Evolutionary conservation across 2,888 invertebrate genomes (phyloP).

Genomic region (Pristionchus entomophagus): DNA sequence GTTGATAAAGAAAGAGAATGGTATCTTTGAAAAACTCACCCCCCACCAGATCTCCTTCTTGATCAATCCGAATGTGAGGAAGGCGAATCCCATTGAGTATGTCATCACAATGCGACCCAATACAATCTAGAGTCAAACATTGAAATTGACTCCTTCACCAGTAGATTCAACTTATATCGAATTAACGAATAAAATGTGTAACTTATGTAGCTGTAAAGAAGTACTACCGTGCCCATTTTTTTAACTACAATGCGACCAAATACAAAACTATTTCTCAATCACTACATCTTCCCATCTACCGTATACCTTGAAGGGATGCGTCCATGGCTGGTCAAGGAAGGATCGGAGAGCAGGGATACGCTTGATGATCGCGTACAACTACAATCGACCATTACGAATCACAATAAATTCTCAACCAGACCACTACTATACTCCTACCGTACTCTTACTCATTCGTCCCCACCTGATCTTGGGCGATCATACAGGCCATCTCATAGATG

Average conservation of each 20-base stretch:
- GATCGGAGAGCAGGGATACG: constrained; percentile 65
- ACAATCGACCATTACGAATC: constrained; percentile 47
- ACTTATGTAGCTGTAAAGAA: background rate
- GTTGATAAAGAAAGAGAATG: constrained; percentile 7
- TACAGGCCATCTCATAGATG: constrained; percentile 90
- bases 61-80: constrained; percentile 75
- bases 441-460: no score
- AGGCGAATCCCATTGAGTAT: constrained; percentile 74
- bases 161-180: no score
- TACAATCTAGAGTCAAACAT: constrained; percentile 52
- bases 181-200: background rate
- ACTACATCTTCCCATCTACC: background rate
- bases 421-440: no score
- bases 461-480: constrained; percentile 89
- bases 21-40: constrained; percentile 63
- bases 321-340: constrained; percentile 61
- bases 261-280: background rate
- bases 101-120: constrained; percentile 70
- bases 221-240: background rate
- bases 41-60: constrained; percentile 74
- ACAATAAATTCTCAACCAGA: background rate
- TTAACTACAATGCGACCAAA: no score
- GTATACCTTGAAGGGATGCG: constrained; percentile 53
- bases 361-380: constrained; percentile 70
- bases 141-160: background rate